Percentiles rank a stretch among this genome's conserved stretches.
Evolutionary conservation across 2,113 vertebrate genomes (phyloP).

Genomic region (Dermatemys mawii): DNA sequence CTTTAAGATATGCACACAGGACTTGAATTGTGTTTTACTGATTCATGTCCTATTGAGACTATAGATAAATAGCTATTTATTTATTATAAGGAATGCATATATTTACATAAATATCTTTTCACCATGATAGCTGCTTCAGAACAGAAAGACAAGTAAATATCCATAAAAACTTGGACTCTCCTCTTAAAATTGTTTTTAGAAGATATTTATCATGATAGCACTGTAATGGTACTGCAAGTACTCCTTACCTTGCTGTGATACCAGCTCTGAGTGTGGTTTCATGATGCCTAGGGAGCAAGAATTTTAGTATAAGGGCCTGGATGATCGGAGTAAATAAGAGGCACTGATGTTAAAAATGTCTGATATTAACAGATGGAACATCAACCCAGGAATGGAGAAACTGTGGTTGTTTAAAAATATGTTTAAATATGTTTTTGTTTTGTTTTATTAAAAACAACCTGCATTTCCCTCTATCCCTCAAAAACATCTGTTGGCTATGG

Average conservation of each 20-base stretch:
- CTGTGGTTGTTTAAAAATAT: slow-evolving; percentile 1
- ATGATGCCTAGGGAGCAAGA: neutral
- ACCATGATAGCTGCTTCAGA: neutral
- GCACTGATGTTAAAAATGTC: neutral
- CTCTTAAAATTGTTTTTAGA: neutral
- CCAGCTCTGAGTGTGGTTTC: neutral
- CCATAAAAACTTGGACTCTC: neutral
- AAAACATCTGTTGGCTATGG: neutral
- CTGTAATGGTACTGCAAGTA: neutral
- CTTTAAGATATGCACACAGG: slow-evolving; percentile 1
- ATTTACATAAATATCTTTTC: neutral
- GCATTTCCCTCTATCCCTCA: slow-evolving; percentile 5
- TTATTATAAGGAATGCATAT: neutral
- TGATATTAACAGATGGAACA: neutral
- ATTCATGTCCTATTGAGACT: neutral
- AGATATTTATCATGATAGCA: neutral
- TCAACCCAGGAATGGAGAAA: neutral
- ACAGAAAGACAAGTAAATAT: neutral
- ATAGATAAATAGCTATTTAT: neutral
- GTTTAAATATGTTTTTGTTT: neutral
- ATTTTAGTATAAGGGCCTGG: neutral
- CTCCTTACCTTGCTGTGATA: neutral
- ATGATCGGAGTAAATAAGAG: slow-evolving; percentile 4
- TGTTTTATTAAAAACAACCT: neutral
- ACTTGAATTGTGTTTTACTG: neutral